Percentiles rank a stretch among this genome's conserved stretches.
Conservation (phyloP, 2,113 vertebrate species). For the Gobiocypris rarus region DNA sequence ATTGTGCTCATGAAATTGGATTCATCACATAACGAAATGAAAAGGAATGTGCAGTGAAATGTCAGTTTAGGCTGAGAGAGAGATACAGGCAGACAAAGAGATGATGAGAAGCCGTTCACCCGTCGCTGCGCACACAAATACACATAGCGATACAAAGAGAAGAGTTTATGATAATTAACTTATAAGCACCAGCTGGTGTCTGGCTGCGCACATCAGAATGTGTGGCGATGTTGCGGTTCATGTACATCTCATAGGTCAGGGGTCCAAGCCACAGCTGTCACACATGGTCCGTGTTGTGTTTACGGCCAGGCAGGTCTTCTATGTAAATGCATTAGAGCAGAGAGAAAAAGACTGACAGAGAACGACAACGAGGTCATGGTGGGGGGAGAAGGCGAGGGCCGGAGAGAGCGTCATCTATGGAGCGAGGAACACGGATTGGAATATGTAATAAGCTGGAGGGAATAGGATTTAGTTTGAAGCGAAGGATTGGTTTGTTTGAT, state of each 20-base stretch:
- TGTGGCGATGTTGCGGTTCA: constrained; percentile 44
- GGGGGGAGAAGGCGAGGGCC: constrained; percentile 64
- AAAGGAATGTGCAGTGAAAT: constrained; percentile 22
- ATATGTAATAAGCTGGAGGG: background rate
- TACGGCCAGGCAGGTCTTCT: constrained; percentile 9
- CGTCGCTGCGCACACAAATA: background rate
- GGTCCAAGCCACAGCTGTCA: constrained; percentile 72
- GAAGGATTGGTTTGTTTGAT: background rate
- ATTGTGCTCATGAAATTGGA: background rate
- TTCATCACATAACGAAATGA: background rate
- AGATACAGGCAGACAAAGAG: background rate
- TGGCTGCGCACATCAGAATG: constrained; percentile 49
- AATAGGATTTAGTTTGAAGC: background rate
- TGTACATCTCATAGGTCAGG: constrained; percentile 59
- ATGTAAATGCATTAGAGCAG: constrained; percentile 29
- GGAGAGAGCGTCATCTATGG: constrained; percentile 55
- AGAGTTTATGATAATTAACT: constrained; percentile 41
- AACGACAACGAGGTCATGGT: constrained; percentile 65
- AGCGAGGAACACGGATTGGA: constrained; percentile 35
- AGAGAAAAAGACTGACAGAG: constrained; percentile 63
- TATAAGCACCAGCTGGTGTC: constrained; percentile 29
- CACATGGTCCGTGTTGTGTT: constrained; percentile 59
- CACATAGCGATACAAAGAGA: background rate
- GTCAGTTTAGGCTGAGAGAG: background rate
- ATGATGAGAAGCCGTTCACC: constrained; percentile 6